Conservation (phyloP, 2,888 invertebrate genomes). For the Oasisia sp. region DNA sequence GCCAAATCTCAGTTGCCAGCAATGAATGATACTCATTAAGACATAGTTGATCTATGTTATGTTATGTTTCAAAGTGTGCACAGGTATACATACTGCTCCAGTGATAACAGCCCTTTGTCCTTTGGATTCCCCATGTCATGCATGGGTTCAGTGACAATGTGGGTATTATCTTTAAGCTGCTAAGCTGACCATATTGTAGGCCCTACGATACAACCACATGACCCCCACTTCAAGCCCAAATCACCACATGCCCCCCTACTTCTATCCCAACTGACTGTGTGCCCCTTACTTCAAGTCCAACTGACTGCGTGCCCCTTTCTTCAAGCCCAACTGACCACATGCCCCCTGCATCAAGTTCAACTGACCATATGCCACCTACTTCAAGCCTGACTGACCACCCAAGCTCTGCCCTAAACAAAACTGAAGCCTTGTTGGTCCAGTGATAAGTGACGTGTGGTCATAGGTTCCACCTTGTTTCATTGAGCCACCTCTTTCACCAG, state of each 20-base stretch:
- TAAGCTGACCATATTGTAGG: background rate
- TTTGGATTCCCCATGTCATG: background rate
- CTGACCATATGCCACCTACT: too few species aligned
- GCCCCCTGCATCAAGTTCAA: too few species aligned
- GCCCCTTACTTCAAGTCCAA: too few species aligned
- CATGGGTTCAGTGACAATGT: background rate
- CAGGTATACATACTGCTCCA: background rate
- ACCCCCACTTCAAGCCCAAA: too few species aligned
- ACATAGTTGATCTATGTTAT: background rate
- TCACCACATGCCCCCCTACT: too few species aligned
- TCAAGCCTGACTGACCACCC: background rate
- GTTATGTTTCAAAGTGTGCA: background rate
- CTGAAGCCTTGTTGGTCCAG: background rate
- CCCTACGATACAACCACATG: too few species aligned
- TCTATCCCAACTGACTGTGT: too few species aligned
- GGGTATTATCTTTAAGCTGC: background rate
- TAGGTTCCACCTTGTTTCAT: background rate
- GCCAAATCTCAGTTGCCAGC: too few species aligned
- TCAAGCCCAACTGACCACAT: too few species aligned
- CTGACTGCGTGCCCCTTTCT: too few species aligned
- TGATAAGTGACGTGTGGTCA: background rate
- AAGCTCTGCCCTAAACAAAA: background rate
- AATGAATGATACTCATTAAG: background rate
- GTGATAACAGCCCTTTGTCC: background rate
- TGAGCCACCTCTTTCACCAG: background rate